Base-by-base conservation (phyloP, 2,888 invertebrate genomes). In the Hanleya hanleyi region DNA sequence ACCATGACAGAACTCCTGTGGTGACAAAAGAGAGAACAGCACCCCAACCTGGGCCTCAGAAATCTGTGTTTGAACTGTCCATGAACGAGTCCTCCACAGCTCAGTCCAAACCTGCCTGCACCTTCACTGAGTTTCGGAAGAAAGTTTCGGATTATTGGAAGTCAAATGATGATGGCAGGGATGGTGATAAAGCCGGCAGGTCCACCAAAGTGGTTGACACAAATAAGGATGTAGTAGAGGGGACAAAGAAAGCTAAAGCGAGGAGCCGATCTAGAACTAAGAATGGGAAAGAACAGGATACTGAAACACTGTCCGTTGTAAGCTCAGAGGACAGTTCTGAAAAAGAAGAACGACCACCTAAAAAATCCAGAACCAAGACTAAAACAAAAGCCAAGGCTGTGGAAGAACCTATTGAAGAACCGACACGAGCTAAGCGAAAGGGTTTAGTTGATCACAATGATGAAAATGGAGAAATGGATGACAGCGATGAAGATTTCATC, bases 31-130 rank as follows among this genome's bases (percentile, higher is more conserved):
- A 64, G 26, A 64, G 9, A 37, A 37, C 37, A 3, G 64, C 9
- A 32, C 12, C 12, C 12, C n/a, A n/a, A n/a, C n/a, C n/a, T n/a
- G 12, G 26, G 2, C 12, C 57, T 22, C 26, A 32, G 26, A 64
- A 64, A n/a, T 77, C 78, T 7, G 81, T 83, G 6, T 84, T 82
- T 75, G 83, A 82, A 67, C 37, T 85, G 32, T 82, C 84, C 41
- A 74, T 82, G 73, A 82, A 84, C 77, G 83, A 83, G 22, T 82
- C 81, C 2, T 41, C 18, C 18, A 9, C 9, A 18, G 9, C 41
- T 41, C 12, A 3, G 4, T 22, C 26, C 1, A 32, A 15, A 3
- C 57, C 22, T 22, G 29, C 22, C 15, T 57, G 18, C 26, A 57
- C 29, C 4, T 57, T 57, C 57, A 12, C 12, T 4, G 57, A 57